phyloP scores from a whole-genome alignment of 92 coral and sea anemone species.

The Epizoanthus stellaris region DNA sequence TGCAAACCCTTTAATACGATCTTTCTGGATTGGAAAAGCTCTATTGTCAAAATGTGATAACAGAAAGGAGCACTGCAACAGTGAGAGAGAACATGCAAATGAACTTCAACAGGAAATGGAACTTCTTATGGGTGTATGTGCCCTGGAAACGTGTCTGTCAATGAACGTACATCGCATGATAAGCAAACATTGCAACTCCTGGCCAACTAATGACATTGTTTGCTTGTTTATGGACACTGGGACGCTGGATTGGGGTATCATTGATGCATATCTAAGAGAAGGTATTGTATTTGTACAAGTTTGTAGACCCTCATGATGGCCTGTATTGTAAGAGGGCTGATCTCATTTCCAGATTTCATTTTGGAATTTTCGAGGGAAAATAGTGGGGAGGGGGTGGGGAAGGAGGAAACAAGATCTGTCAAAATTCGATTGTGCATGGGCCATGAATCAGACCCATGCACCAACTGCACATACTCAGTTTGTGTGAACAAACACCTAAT shows the following conservation, averaged over 20 bases:
- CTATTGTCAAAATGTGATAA: neutral
- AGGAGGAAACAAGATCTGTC: no score
- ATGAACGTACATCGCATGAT: conserved; percentile 25
- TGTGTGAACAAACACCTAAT: no score
- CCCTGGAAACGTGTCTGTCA: conserved; percentile 21
- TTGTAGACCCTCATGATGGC: neutral
- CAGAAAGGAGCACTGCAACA: neutral
- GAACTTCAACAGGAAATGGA: conserved; percentile 11
- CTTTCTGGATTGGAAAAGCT: conserved; percentile 56
- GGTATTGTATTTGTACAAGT: neutral
- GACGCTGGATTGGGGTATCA: conserved; percentile 8
- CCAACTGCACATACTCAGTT: no score
- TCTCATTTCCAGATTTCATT: neutral
- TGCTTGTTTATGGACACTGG: neutral
- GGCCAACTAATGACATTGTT: neutral
- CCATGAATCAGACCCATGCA: no score
- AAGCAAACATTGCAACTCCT: neutral
- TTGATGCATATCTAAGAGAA: conserved; percentile 10
- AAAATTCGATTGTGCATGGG: no score
- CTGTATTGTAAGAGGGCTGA: neutral
- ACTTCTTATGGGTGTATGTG: neutral
- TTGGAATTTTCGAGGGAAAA: no score
- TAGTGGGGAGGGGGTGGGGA: no score
- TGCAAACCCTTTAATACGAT: conserved; percentile 25
- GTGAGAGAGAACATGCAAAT: neutral